Evolutionary conservation across 2,797 vertebrate genomes (phyloP), one percentile per base, ranked within the genome.

Genomic region (Parauchenoglanis ngamensis): DNA sequence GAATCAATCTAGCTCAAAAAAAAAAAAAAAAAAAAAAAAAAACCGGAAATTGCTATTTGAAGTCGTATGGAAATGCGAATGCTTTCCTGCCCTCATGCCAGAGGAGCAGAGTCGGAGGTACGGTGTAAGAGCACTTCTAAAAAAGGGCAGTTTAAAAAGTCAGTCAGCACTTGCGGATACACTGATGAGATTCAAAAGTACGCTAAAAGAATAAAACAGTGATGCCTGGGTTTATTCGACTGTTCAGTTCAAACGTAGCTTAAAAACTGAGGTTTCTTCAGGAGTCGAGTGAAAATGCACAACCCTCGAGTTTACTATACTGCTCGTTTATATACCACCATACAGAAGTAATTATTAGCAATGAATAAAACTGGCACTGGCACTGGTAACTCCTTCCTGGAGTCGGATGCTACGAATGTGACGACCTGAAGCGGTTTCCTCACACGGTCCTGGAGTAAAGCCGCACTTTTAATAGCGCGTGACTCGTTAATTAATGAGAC

Each of bases 41-140:
- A 31, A 6, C 0, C 5, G 15, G 25, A 52, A 31, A 56, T 78
- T 67, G 57, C 44, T 49, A 67, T 82, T 52, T 67, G 3, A 61
- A 13, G n/a, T 5, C 52, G 19, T 31, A 67, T 31, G 61, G 80
- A 67, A 67, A 67, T 31, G 59, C 2, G n/a, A 89, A 91, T 10
- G 54, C 84, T 70, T 72, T 82, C 87, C 87, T 88, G 75, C 79
- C 84, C 63, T 68, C n/a, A 3, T 67, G 15, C 61, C 7, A 44
- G 85, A 89, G 85, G 80, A 61, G 72, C 83, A 85, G 88, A 86
- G 90, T 85, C 67, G 80, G 94, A 95, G 93, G 93, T 92, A 94
- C 92, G 90, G 93, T 91, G 92, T 95, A 96, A 96, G 94, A 94
- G 93, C 95, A 95, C 95, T 96, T 96, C 95, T 96, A 93, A 92